Evolutionary conservation across 2,888 invertebrate genomes (phyloP), one percentile per base, ranked within the genome.

Genomic region (Isoperla grammatica): DNA sequence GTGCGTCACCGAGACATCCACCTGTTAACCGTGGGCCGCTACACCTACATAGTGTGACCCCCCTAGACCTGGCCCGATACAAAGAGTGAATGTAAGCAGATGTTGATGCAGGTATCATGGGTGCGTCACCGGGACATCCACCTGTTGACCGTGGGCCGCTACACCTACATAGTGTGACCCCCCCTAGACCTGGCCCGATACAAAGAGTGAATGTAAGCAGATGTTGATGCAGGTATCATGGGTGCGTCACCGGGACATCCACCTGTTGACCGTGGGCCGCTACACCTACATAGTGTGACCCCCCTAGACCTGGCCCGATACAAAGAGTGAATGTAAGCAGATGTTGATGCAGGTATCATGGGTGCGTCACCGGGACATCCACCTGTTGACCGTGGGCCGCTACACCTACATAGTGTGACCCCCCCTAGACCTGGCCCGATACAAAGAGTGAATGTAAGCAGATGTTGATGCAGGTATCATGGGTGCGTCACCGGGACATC

Each of bases 1-100:
- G 90, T 94, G 64, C 81, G 93, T 63, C 91, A 93, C 75, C 81
- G 91, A 68, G 94, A 94, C 75, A 90, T 93, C 63, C 94, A 94
- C 73, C 78, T 94, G 70, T 80, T 94, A n/a, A n/a, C n/a, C n/a
- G n/a, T n/a, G n/a, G n/a, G n/a, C n/a, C n/a, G n/a, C n/a, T n/a
- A n/a, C n/a, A n/a, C n/a, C n/a, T n/a, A n/a, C n/a, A n/a, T n/a
- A n/a, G n/a, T n/a, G n/a, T n/a, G n/a, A 6, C 29, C 29, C 29
- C 29, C 29, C 29, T 29, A 8, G 29, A 29, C 29, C 8, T 8
- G 5, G 8, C 29, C 29, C 8, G 29, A 29, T 29, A n/a, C n/a
- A 29, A 29, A 29, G 29, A 29, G 29, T 29, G 29, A 29, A 29
- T 29, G 29, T 29, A 29, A 29, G 29, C 63, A 63, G 63, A 56